phyloP scores from a whole-genome alignment of 2,888 invertebrate species.

The Cryptocheilus praepositus region DNA sequence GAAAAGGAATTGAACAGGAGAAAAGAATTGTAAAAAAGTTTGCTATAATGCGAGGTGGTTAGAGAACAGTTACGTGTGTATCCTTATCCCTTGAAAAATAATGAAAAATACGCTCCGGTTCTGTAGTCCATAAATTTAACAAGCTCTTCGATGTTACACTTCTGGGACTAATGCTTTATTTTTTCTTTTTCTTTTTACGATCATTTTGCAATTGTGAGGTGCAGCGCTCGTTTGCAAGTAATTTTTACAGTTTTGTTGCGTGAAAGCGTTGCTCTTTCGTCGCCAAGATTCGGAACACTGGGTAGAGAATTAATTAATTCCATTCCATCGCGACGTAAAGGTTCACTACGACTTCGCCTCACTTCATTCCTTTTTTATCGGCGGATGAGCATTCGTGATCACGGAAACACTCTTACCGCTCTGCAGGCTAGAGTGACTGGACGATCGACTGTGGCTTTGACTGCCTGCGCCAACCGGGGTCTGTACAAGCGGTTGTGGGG shows the following conservation, averaged over 20 bases:
- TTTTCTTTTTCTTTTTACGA: not conserved
- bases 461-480: conserved; percentile 79
- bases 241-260: conserved; percentile 6
- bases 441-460: conserved; percentile 80
- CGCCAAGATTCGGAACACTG: not conserved
- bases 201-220: conserved; percentile 1
- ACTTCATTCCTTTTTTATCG: conserved; percentile 63
- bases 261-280: not conserved
- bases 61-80: too few species aligned
- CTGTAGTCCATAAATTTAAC: not conserved
- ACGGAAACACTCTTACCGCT: conserved; percentile 66
- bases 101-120: too few species aligned
- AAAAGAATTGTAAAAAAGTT: too few species aligned
- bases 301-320: not conserved
- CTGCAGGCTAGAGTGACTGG: conserved; percentile 77
- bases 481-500: conserved; percentile 83
- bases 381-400: conserved; percentile 53
- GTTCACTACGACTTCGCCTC: conserved; percentile 62
- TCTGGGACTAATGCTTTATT: conserved; percentile 2
- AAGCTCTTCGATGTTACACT: conserved; percentile 10
- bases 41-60: too few species aligned
- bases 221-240: too few species aligned
- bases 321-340: conserved; percentile 13
- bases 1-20: too few species aligned
- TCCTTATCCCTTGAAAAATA: too few species aligned